phyloP scores from a whole-genome alignment of 2,797 vertebrate genomes.

The Galagoides demidoff region DNA sequence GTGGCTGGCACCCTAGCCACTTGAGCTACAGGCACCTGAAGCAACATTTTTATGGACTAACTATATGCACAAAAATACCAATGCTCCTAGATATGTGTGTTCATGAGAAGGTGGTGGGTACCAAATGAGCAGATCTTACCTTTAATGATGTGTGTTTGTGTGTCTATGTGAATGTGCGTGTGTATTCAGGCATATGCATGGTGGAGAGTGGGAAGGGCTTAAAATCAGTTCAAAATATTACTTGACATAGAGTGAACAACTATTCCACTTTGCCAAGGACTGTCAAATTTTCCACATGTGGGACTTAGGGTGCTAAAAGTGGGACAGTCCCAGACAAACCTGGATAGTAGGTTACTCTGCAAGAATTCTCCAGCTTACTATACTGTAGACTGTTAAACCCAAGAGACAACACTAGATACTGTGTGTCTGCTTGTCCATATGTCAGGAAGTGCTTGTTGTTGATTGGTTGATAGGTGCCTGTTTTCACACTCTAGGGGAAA shows the following conservation, averaged over 20 bases:
- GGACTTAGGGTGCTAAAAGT: background rate
- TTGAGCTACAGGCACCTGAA: background rate
- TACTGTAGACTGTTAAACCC: background rate
- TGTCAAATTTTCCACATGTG: background rate
- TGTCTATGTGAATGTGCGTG: background rate
- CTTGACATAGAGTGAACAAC: background rate
- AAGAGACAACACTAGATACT: background rate
- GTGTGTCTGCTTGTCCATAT: background rate
- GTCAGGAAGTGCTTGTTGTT: background rate
- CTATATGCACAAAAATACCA: background rate
- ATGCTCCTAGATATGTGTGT: background rate
- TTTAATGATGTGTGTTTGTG: background rate
- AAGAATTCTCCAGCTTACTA: background rate
- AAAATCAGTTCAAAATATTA: constrained; percentile 30
- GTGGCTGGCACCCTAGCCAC: too few relatives aligned
- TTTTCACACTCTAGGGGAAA: background rate
- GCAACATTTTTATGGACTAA: background rate
- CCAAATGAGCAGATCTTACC: background rate
- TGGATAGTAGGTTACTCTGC: background rate
- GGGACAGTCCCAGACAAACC: background rate
- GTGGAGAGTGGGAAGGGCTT: accelerated
- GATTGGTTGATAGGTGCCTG: background rate
- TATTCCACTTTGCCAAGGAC: background rate
- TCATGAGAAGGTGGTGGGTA: background rate
- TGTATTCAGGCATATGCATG: background rate